These are phyloP conservation scores for Paracanthobrama guichenoti DNA, from an alignment of 2,113 vertebrate species.

Conservation along the genomic window DNA sequence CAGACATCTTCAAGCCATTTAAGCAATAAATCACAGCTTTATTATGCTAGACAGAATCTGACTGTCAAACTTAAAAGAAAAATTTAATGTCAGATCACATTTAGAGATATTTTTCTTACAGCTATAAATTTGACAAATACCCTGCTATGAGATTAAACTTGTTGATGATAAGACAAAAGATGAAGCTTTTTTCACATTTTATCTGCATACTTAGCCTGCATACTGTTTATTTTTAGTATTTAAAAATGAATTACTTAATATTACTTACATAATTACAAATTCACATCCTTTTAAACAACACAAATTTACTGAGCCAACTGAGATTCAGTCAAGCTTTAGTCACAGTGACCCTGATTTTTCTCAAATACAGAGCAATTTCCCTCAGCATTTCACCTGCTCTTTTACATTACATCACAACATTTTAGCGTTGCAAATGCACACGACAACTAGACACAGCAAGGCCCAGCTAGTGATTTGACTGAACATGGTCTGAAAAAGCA, in stretches of 20 bases:
- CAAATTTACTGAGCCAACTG: neutral
- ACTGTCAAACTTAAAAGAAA: neutral
- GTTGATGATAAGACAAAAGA: neutral
- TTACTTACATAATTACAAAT: too few species aligned
- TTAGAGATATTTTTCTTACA: neutral
- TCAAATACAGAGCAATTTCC: neutral
- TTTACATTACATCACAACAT: neutral
- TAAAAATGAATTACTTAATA: too few species aligned
- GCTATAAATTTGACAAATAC: neutral
- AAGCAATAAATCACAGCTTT: conserved; percentile 14
- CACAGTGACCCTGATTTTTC: neutral
- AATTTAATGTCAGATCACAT: neutral
- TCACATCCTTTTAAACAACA: neutral
- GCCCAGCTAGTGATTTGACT: neutral
- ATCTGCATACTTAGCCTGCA: neutral
- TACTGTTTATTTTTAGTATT: too few species aligned
- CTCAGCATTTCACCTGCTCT: neutral
- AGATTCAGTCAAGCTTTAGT: neutral
- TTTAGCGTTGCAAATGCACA: neutral
- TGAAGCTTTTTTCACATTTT: neutral
- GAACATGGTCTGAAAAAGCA: neutral
- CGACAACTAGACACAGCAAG: neutral
- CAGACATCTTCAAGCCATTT: neutral
- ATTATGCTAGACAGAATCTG: neutral
- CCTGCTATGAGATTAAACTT: neutral